Conservation (phyloP, 1,140 invertebrate genomes). For the Drosophila rhopaloa region DNA sequence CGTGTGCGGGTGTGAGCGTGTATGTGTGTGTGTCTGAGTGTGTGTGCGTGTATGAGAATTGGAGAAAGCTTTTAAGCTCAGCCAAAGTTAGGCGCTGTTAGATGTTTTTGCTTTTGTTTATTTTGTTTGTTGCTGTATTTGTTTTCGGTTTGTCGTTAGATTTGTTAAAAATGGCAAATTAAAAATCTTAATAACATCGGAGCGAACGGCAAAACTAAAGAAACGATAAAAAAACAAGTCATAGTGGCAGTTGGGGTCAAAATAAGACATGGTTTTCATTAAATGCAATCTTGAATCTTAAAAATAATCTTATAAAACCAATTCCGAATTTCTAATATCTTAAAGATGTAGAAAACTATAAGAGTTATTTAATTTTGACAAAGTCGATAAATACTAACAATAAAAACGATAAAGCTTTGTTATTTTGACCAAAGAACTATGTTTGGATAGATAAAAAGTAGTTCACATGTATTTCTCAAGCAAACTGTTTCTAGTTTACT, state of each 20-base stretch:
- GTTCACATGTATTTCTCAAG: too few species aligned
- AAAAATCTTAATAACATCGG: slow-evolving; percentile 21
- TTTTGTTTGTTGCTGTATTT: slow-evolving; percentile 22
- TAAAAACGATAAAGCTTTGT: too few species aligned
- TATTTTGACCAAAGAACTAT: too few species aligned
- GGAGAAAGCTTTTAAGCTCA: slow-evolving; percentile 55
- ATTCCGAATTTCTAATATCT: too few species aligned
- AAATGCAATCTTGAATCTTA: too few species aligned
- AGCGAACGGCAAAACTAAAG: slow-evolving; percentile 54
- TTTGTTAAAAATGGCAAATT: slow-evolving; percentile 36
- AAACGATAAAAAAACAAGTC: slow-evolving; percentile 29
- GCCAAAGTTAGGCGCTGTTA: slow-evolving; percentile 65
- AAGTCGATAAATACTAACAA: too few species aligned
- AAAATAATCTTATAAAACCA: too few species aligned
- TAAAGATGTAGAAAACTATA: too few species aligned
- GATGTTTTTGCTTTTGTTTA: slow-evolving; percentile 47
- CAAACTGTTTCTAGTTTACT: not conserved
- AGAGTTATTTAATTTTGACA: too few species aligned
- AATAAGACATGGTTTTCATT: not conserved
- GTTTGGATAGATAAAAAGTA: too few species aligned
- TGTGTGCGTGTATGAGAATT: slow-evolving; percentile 37
- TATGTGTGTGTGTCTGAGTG: slow-evolving; percentile 30
- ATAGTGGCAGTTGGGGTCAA: slow-evolving; percentile 15
- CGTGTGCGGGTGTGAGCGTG: slow-evolving; percentile 21
- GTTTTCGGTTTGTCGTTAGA: slow-evolving; percentile 45